Percentiles rank a stretch among this genome's conserved stretches.
Conservation (phyloP, 2,797 vertebrate species). For the Rhyacichthys aspro region DNA sequence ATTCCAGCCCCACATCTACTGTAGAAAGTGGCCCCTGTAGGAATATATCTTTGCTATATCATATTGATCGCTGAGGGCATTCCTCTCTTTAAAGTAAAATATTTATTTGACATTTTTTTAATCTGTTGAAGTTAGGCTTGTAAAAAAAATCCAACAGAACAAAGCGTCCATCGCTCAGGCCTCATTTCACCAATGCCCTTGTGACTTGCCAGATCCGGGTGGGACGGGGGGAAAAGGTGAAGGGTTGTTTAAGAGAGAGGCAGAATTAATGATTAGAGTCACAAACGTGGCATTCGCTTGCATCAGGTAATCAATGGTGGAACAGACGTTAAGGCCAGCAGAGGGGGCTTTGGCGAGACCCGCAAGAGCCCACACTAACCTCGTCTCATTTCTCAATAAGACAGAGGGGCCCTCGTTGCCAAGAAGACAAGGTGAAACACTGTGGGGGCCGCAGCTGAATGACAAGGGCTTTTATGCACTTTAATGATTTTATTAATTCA, state of each 20-base stretch:
- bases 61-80: conserved; percentile 39
- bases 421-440: conserved; percentile 78
- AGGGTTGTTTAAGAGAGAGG: conserved; percentile 47
- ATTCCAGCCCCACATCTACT: conserved; percentile 4
- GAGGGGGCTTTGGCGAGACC: conserved; percentile 48
- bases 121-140: conserved; percentile 25
- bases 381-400: conserved; percentile 76
- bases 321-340: conserved; percentile 48
- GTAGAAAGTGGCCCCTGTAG: conserved; percentile 9
- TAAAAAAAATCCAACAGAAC: conserved; percentile 24
- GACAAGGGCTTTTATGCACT: conserved; percentile 70
- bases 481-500: conserved; percentile 76
- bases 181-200: conserved; percentile 45
- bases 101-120: conserved; percentile 11
- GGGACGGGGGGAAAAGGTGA: conserved; percentile 23
- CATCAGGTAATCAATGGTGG: conserved; percentile 76
- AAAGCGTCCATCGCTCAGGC: conserved; percentile 53
- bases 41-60: conserved; percentile 9
- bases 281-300: conserved; percentile 71
- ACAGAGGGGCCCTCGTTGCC: conserved; percentile 66
- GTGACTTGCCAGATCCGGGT: conserved; percentile 37
- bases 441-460: conserved; percentile 60
- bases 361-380: conserved; percentile 49
- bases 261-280: conserved; percentile 72
- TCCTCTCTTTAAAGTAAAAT: conserved; percentile 12